A percentile compares a stretch with the other conserved stretches of the same genome.
Evolutionary conservation across 2,113 vertebrate species (phyloP).

Genomic region (Neoarius graeffei): DNA sequence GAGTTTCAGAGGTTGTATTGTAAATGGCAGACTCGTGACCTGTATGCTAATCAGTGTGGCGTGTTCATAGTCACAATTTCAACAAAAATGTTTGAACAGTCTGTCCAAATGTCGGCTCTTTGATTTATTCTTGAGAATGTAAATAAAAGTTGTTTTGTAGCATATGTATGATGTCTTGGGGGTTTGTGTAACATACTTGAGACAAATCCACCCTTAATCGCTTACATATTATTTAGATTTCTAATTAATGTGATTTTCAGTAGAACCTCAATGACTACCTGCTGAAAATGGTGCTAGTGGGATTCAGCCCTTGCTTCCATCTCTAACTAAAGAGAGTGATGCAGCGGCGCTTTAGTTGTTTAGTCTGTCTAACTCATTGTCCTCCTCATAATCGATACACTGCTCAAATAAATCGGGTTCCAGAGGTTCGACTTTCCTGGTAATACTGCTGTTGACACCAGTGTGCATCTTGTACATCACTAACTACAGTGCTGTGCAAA

Average conservation of each 20-base stretch:
- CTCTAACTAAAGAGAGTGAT: not conserved
- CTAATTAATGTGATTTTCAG: not conserved
- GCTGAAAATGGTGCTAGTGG: not conserved
- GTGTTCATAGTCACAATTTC: slow-evolving; percentile 41
- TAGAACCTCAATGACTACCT: not conserved
- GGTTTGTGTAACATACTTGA: not conserved
- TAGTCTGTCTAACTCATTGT: not conserved
- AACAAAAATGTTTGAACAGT: slow-evolving; percentile 8
- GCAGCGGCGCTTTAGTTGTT: not conserved
- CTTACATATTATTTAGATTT: not conserved
- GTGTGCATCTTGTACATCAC: not conserved
- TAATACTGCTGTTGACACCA: not conserved
- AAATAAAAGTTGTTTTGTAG: slow-evolving; percentile 78
- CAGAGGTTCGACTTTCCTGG: not conserved
- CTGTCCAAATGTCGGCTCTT: slow-evolving; percentile 33
- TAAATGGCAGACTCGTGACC: slow-evolving; percentile 25
- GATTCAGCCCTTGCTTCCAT: not conserved
- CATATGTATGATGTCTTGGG: slow-evolving; percentile 7
- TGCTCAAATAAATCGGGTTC: not conserved
- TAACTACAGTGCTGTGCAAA: too few species aligned
- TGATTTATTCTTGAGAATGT: slow-evolving; percentile 67
- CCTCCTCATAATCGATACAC: not conserved
- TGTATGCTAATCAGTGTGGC: slow-evolving; percentile 46
- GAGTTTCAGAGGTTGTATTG: slow-evolving; percentile 29
- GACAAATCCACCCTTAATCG: not conserved